These are phyloP conservation scores for Lucilia cuprina DNA, from an alignment of 1,140 invertebrate species.

Conservation along the genomic window DNA sequence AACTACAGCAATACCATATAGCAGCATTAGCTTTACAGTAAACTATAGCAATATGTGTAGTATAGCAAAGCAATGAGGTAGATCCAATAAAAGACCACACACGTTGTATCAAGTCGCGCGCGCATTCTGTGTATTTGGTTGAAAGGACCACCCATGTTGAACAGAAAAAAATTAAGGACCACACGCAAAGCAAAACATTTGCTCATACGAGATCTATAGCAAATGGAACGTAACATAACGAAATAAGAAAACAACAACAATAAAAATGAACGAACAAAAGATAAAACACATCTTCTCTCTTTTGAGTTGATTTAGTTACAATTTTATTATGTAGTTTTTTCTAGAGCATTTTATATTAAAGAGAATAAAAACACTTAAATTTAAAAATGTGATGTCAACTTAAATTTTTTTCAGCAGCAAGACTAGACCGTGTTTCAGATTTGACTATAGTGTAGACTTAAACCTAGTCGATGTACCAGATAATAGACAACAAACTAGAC, in stretches of 20 bases:
- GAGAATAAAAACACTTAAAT: not conserved
- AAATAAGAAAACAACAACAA: not conserved
- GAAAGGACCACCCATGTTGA: conserved; percentile 30
- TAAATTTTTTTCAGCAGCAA: too few relatives aligned
- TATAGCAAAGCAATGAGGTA: not conserved
- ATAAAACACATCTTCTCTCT: not conserved
- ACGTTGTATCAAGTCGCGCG: conserved; percentile 9
- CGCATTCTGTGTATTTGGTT: conserved; percentile 24
- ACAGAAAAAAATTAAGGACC: conserved; percentile 20
- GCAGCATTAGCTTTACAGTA: not conserved
- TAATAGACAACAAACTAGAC: too few relatives aligned
- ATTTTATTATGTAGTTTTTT: not conserved
- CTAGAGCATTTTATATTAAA: conserved; percentile 13
- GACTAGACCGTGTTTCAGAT: too few relatives aligned
- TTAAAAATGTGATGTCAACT: not conserved
- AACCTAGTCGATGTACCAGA: too few relatives aligned
- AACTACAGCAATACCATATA: not conserved
- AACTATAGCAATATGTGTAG: not conserved
- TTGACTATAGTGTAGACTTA: too few relatives aligned
- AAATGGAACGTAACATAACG: conserved; percentile 12
- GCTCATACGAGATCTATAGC: conserved; percentile 21
- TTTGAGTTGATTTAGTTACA: not conserved
- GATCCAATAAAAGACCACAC: not conserved
- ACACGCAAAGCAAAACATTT: conserved; percentile 31
- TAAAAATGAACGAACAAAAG: not conserved